Percentiles rank a stretch among this genome's conserved stretches.
phyloP scores from a whole-genome alignment of 2,113 vertebrate species.

The Furnarius figulus region DNA sequence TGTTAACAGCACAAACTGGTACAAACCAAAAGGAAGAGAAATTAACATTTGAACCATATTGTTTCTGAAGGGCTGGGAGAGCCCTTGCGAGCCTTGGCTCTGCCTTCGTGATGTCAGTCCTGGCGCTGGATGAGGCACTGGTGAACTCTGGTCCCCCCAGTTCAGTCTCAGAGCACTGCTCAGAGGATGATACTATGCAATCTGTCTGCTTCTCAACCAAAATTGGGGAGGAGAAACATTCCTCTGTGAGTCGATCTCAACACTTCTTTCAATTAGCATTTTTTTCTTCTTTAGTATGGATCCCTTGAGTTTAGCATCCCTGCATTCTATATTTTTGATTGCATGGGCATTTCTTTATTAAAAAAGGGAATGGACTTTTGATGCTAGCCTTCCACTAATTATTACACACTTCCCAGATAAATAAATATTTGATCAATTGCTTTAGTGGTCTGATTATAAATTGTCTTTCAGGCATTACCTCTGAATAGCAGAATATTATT shows the following conservation, averaged over 20 bases:
- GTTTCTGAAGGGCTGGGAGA: conserved; percentile 51
- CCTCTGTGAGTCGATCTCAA: not conserved
- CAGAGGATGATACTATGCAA: not conserved
- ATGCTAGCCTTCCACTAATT: not conserved
- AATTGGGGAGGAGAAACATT: conserved; percentile 24
- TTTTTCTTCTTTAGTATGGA: conserved; percentile 8
- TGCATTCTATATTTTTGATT: conserved; percentile 33
- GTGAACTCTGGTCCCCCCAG: not conserved
- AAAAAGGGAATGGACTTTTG: not conserved
- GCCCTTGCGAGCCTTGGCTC: not conserved
- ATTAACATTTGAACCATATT: conserved; percentile 63
- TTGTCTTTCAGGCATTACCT: not conserved
- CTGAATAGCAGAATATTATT: not conserved
- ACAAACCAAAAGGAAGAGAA: conserved; percentile 68
- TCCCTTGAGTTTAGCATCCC: conserved; percentile 50
- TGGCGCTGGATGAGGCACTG: not conserved
- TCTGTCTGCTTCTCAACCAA: conserved; percentile 36
- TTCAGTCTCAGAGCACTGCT: not conserved
- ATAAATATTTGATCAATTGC: conserved; percentile 51
- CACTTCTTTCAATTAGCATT: conserved; percentile 41
- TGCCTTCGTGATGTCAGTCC: not conserved
- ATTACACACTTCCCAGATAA: conserved; percentile 20
- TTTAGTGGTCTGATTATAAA: conserved; percentile 3
- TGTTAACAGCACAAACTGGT: conserved; percentile 64
- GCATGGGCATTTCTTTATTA: conserved; percentile 29